Percentiles rank a stretch among this genome's conserved stretches.
phyloP scores from a whole-genome alignment of 2,113 vertebrate genomes.

The Calyptommatus sinebrachiatus region DNA sequence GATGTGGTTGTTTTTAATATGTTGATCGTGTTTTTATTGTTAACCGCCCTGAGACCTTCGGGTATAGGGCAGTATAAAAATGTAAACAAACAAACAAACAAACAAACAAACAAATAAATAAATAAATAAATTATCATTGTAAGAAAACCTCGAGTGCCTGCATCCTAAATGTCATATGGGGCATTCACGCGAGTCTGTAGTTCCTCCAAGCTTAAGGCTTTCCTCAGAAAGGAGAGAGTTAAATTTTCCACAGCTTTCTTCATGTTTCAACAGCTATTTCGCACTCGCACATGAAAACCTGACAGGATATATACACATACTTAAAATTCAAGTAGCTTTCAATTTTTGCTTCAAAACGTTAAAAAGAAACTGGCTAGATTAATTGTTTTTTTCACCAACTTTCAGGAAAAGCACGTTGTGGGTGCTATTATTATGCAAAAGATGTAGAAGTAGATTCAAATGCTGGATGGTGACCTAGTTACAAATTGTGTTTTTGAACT shows the following conservation, averaged over 20 bases:
- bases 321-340: neutral
- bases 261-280: neutral
- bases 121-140: too few species aligned
- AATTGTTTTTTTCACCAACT: neutral
- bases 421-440: neutral
- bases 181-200: too few species aligned
- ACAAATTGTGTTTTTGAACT: neutral
- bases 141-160: too few species aligned
- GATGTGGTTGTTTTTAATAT: too few species aligned
- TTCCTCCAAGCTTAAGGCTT: neutral
- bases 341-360: neutral
- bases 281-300: neutral
- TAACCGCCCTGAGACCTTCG: too few species aligned
- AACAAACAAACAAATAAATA: too few species aligned
- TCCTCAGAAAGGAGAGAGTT: neutral
- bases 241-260: neutral
- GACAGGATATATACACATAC: neutral
- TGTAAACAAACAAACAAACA: too few species aligned
- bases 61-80: too few species aligned
- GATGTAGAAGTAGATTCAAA: neutral
- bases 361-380: neutral
- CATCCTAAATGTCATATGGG: too few species aligned
- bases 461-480: rapidly evolving
- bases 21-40: too few species aligned
- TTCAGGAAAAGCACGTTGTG: neutral